Evolutionary conservation across 2,797 vertebrate genomes (phyloP), one percentile per base, ranked within the genome.

Genomic region (Cirrhinus molitorella): DNA sequence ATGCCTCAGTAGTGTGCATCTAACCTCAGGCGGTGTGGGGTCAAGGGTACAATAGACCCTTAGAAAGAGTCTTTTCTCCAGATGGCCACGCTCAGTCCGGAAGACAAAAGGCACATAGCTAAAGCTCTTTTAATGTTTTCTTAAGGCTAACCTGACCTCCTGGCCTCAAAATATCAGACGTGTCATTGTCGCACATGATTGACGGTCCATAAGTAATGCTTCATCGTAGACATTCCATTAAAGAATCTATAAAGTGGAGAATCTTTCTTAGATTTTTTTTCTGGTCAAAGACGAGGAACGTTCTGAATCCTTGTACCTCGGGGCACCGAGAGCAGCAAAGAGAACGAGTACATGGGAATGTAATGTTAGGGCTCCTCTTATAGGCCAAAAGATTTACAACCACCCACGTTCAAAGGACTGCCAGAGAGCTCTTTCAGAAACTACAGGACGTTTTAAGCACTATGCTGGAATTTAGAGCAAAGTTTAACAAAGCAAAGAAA

Each of bases 341-440:
- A 71, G 83, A 79, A 86, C 72, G 72, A 63, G 57, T 51, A 23
- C 25, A 43, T 67, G 81, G 34, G 49, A 93, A 90, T 85, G 82
- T 94, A 92, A 91, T 90, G 93, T 93, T 91, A 92, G 94, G 91
- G 94, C 94, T 94, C 95, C 94, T 93, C 94, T 94, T 93, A 92
- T 95, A 88, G 85, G 72, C 71, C 51, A 77, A 65, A 71, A 65
- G 53, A 49, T 63, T 61, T 63, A 81, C 65, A 81, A 66, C 71
- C 72, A 51, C 40, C 71, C 61, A 51, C 40, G 31, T 28, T 23
- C 17, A 57, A 7, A 49, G 45, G 34, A 28, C 21, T 53, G 71
- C 59, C 1, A 0, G 5, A n/a, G 19, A 47, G 7, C 51, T 17
- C 51, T 5, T 47, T 80, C 23, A 61, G 9, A 72, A n/a, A 49